phyloP scores from a whole-genome alignment of 1,140 invertebrate genomes.

The Nilaparvata lugens region DNA sequence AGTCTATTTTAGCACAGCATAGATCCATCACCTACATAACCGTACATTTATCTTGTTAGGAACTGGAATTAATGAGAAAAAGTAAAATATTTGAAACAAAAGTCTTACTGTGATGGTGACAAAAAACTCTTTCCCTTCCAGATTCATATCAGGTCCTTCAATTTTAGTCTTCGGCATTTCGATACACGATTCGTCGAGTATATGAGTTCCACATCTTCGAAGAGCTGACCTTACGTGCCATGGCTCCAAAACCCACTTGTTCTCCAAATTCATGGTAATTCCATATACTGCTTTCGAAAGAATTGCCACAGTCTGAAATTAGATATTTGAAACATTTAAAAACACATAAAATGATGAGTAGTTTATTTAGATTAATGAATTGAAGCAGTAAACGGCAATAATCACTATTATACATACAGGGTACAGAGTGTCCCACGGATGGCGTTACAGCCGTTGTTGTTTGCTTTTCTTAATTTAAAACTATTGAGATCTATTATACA shows the following conservation, averaged over 20 bases:
- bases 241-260: conserved; percentile 69
- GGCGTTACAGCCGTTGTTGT: too few species aligned
- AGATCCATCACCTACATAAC: too few species aligned
- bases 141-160: conserved; percentile 61
- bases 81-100: conserved; percentile 17
- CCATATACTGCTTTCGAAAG: conserved; percentile 15
- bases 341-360: too few species aligned
- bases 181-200: conserved; percentile 57
- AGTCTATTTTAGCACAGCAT: too few species aligned
- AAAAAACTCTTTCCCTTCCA: conserved; percentile 72
- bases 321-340: not conserved
- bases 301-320: conserved; percentile 44
- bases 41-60: too few species aligned
- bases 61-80: not conserved
- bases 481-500: too few species aligned
- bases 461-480: too few species aligned
- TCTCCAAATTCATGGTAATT: conserved; percentile 64
- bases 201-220: conserved; percentile 52
- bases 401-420: too few species aligned
- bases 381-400: too few species aligned
- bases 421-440: too few species aligned
- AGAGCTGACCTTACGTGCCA: conserved; percentile 69
- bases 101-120: conserved; percentile 59
- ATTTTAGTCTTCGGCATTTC: conserved; percentile 62
- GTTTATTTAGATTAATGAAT: too few species aligned